phyloP scores from a whole-genome alignment of 2,113 vertebrate genomes.

The Carassius carassius region DNA sequence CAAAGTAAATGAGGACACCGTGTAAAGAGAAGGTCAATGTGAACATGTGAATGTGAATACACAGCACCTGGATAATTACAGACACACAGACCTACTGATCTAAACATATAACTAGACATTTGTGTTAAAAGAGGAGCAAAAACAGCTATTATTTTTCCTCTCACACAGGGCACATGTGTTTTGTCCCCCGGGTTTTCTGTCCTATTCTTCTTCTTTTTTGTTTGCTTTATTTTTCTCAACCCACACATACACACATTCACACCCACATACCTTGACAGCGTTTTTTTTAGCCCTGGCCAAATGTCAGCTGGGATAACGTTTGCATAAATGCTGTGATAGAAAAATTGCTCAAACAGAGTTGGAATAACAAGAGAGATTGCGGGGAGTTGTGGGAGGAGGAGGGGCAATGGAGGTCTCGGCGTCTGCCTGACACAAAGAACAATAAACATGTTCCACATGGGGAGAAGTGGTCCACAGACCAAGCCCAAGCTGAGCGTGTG shows the following conservation, averaged over 20 bases:
- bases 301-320: slow-evolving; percentile 59
- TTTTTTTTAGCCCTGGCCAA: slow-evolving; percentile 23
- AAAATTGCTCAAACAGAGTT: slow-evolving; percentile 62
- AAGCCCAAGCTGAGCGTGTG: slow-evolving; percentile 51
- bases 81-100: neutral
- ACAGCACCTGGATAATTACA: slow-evolving; percentile 29
- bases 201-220: neutral
- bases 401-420: slow-evolving; percentile 45
- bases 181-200: slow-evolving; percentile 17
- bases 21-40: neutral
- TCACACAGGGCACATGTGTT: neutral
- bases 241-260: too few species aligned
- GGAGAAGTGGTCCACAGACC: slow-evolving; percentile 57
- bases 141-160: slow-evolving; percentile 34
- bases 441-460: slow-evolving; percentile 68
- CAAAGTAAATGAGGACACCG: slow-evolving; percentile 3
- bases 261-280: neutral
- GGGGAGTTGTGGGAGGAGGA: slow-evolving; percentile 37
- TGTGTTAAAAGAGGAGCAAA: neutral
- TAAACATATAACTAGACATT: neutral
- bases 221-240: slow-evolving; percentile 43
- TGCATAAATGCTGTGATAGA: slow-evolving; percentile 63
- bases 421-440: slow-evolving; percentile 66
- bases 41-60: neutral
- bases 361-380: slow-evolving; percentile 62